Conservation (phyloP, 2,113 vertebrate species). For the Corapipo altera region DNA sequence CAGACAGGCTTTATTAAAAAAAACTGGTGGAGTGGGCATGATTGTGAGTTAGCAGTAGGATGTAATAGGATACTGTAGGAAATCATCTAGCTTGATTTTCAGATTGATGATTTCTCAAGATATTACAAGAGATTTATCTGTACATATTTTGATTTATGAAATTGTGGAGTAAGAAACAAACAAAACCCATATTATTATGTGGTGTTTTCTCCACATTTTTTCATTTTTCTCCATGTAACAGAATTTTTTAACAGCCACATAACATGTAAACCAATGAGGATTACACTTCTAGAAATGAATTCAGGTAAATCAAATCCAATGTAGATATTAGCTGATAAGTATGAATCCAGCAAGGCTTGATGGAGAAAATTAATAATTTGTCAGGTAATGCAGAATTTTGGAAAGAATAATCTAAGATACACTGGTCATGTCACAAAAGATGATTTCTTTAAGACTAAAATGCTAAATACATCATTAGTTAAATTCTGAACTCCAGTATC, state of each 20-base stretch:
- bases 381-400: neutral
- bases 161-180: neutral
- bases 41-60: accelerated
- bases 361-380: neutral
- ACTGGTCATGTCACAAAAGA: neutral
- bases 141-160: neutral
- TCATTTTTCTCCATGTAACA: neutral
- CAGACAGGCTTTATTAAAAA: neutral
- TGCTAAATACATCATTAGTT: neutral
- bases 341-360: neutral
- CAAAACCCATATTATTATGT: neutral
- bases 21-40: neutral
- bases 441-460: neutral
- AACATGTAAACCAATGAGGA: neutral
- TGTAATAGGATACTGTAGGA: neutral
- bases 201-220: neutral
- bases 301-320: neutral
- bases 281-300: neutral
- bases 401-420: neutral
- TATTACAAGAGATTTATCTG: neutral
- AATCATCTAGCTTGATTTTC: neutral
- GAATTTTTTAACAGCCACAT: neutral
- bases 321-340: neutral
- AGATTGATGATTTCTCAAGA: neutral
- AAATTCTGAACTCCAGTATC: neutral